Evolutionary conservation across 2,888 invertebrate species (phyloP), one percentile per base, ranked within the genome.

Genomic region (Cheilosia variabilis): DNA sequence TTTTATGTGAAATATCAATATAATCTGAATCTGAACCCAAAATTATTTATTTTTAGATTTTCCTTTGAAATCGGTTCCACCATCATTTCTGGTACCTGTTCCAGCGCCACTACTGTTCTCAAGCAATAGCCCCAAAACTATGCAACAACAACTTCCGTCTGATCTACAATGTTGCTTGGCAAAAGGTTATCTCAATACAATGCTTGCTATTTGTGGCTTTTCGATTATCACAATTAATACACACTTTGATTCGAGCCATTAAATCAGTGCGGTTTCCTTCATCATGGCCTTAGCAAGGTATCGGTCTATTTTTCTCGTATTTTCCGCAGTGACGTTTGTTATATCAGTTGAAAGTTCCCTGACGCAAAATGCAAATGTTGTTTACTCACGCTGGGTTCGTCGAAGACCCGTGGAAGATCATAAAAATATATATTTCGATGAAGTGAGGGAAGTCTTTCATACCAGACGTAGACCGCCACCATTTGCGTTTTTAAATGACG

Each of bases 371-470:
- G 15, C 34, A 17, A 58, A 53, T 1, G 50, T 89, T 9, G 60
- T 66, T 31, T 89, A 89, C 66, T 87, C 71, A 6, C 89, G 89
- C 10, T 89, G 60, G 45, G 57, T 88, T 0, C 88, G 89, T 1
- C 87, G 88, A 0, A 86, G 88, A 4, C 88, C 88, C 1, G 68
- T 87, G 0, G 62, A 52, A 4, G 37, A 82, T 9, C 62, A 86
- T 2, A 75, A 79, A 22, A 82, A 89, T 9, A 31, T 86, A 19
- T 89, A 88, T 31, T 53, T 88, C 0, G 82, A 89, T 5, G 90
- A 91, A 37, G 87, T 89, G 52, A 57, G 87, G 0, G 89, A 90
- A 37, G 88, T 89, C 5, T 90, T 88, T 55, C 55, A 84, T 17
- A 81, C 88, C 4, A 71, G 68, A 2, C 88, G 65, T 57, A 72